These are phyloP conservation scores for Tachypleus tridentatus DNA, from an alignment of 1,140 invertebrate genomes.

Conservation along the genomic window DNA sequence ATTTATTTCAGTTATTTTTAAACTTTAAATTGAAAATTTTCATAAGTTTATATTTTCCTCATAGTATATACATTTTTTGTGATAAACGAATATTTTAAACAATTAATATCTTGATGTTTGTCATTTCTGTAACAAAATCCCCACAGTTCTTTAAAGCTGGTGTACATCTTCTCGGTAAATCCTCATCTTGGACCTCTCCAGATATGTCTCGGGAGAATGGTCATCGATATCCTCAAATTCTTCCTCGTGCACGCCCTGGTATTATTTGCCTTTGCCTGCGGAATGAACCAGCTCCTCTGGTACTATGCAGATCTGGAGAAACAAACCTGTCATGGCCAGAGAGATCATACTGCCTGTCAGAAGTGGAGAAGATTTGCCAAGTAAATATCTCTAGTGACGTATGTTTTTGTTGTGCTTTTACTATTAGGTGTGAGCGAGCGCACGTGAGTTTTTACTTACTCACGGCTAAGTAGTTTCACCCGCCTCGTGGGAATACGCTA, in stretches of 20 bases:
- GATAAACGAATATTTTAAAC: not conserved
- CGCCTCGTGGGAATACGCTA: too few relatives aligned
- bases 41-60: too few relatives aligned
- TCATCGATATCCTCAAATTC: slow-evolving; percentile 96
- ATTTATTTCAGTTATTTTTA: too few relatives aligned
- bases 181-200: slow-evolving; percentile 94
- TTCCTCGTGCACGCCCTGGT: slow-evolving; percentile 89
- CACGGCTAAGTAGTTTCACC: too few relatives aligned
- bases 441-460: too few relatives aligned
- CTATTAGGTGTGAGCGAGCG: too few relatives aligned
- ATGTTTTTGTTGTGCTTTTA: too few relatives aligned
- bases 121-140: slow-evolving; percentile 10
- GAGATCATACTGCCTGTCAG: slow-evolving; percentile 41
- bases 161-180: slow-evolving; percentile 98
- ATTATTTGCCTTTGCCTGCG: slow-evolving; percentile 94
- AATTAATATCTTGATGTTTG: not conserved
- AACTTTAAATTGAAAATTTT: too few relatives aligned
- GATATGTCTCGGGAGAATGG: slow-evolving; percentile 93
- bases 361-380: slow-evolving; percentile 85
- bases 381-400: slow-evolving; percentile 37
- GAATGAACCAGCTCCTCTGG: slow-evolving; percentile 74
- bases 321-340: slow-evolving; percentile 47
- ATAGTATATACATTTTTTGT: too few relatives aligned
- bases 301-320: slow-evolving; percentile 94
- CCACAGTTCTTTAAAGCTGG: slow-evolving; percentile 76